Base-by-base conservation (phyloP, 1,140 invertebrate species). In the Oryctes rhinoceros region DNA sequence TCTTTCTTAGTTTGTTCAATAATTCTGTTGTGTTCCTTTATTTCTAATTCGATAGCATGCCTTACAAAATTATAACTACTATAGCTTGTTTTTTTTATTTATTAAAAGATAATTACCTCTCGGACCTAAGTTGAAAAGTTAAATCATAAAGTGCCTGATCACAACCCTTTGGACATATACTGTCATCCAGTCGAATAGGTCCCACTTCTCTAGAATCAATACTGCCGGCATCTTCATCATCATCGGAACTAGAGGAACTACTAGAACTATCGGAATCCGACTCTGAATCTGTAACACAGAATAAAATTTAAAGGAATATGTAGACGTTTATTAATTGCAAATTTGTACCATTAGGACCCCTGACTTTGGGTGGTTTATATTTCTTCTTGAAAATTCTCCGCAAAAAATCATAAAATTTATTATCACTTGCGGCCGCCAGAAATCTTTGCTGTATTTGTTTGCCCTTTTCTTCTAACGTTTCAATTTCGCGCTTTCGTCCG, bases 381-480 rank as follows among this genome's bases (percentile, higher is more conserved):
- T 93, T 94, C 85, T 95, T 96, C 81, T 92, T 94, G 83, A 94
- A 95, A 44, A 96, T 94, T 82, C 92, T 92, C 7, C 90, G 90
- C 37, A 96, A 86, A 85, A 95, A 96, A 81, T 93, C 91, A 48
- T 88, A 90, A 86, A 94, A 96, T 83, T 94, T 94, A 83, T 94
- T 93, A 47, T 93, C 92, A 75, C 91, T 91, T 0, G 93, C 89
- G 3, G 90, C 89, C 18, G 83, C 88, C 74, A 90, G 88, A 83
- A 94, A 85, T 62, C 78, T 84, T 62, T 83, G 80, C 30, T 84
- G 84, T 39, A 86, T 85, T 49, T 83, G 82, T 71, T 82, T 84
- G 76, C 86, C 84, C 30, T 85, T 82, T 75, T 83, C 77, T 24
- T 81, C 81, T 6, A 76, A 80, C 85, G 82, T 71, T 82, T 83